Conservation (phyloP, 1,140 invertebrate genomes). For the Lasioglossum baleicum region DNA sequence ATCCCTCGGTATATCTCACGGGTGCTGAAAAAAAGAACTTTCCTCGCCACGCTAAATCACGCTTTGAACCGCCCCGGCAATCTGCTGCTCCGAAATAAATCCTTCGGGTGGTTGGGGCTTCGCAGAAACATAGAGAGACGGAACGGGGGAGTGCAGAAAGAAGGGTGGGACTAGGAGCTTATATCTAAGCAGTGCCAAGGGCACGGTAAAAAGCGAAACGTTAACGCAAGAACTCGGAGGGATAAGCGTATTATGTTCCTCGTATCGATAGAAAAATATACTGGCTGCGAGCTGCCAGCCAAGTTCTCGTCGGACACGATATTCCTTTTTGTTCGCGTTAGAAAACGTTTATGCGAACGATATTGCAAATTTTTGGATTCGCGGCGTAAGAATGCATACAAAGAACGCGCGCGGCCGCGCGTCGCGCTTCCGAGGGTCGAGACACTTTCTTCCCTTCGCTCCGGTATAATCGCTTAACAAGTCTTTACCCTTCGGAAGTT, state of each 20-base stretch:
- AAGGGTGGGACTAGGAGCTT: conserved; percentile 15
- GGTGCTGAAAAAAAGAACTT: conserved; percentile 3
- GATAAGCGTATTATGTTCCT: background rate
- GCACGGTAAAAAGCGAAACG: conserved; percentile 1
- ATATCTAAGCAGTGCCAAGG: conserved; percentile 34
- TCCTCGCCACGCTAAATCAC: conserved; percentile 37
- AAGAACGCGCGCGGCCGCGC: background rate
- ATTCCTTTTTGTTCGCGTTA: background rate
- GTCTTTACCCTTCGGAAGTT: conserved; percentile 35
- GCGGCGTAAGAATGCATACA: too few species aligned
- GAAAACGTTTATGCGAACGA: too few species aligned
- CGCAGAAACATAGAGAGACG: background rate
- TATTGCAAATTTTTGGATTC: too few species aligned
- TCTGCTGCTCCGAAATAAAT: conserved; percentile 44
- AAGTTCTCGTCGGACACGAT: background rate
- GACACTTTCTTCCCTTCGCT: conserved; percentile 13
- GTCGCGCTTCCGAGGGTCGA: conserved; percentile 16
- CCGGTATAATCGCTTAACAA: conserved; percentile 27
- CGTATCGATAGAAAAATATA: background rate
- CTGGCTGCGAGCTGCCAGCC: too few species aligned
- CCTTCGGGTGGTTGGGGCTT: conserved; percentile 12
- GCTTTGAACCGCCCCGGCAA: conserved; percentile 28
- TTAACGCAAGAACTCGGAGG: background rate
- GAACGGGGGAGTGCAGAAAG: background rate
- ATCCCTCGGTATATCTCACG: background rate